phyloP scores from a whole-genome alignment of 1,140 invertebrate species.

The Drosophila fuyamai region DNA sequence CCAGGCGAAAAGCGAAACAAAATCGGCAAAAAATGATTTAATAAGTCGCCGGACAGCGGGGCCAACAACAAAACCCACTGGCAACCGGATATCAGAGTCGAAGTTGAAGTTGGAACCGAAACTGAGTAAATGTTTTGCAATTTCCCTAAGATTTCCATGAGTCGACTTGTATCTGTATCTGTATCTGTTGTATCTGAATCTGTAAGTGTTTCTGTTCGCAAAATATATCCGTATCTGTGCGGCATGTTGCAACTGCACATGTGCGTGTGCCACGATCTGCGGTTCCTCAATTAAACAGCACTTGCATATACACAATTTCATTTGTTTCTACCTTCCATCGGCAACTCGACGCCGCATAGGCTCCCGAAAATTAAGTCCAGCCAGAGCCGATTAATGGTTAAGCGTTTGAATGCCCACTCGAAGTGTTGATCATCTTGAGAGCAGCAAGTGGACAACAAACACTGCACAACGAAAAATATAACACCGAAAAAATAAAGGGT shows the following conservation, averaged over 20 bases:
- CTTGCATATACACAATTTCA: slow-evolving; percentile 33
- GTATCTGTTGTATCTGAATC: background rate
- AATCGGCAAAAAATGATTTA: slow-evolving; percentile 38
- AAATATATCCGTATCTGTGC: background rate
- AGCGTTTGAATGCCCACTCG: slow-evolving; percentile 5
- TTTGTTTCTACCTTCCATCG: slow-evolving; percentile 24
- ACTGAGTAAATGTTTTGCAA: slow-evolving; percentile 48
- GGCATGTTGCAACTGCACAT: slow-evolving; percentile 19
- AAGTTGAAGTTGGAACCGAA: slow-evolving; percentile 20
- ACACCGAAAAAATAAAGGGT: slow-evolving; percentile 1
- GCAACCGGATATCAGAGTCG: slow-evolving; percentile 50
- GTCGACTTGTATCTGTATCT: slow-evolving; percentile 11
- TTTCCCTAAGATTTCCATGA: slow-evolving; percentile 41
- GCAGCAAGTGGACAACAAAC: slow-evolving; percentile 3
- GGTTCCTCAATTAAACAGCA: slow-evolving; percentile 47
- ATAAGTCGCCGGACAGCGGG: slow-evolving; percentile 24
- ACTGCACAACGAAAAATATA: background rate
- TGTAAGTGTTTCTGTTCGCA: no score
- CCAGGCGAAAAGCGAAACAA: background rate
- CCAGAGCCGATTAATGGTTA: slow-evolving; percentile 20
- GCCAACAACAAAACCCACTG: slow-evolving; percentile 10
- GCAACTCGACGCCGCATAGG: background rate
- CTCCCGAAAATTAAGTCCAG: slow-evolving; percentile 27
- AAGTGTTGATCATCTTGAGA: slow-evolving; percentile 32
- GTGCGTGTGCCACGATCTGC: slow-evolving; percentile 41